phyloP scores from a whole-genome alignment of 2,797 vertebrate species.

The Hypotaenidia philippensis region DNA sequence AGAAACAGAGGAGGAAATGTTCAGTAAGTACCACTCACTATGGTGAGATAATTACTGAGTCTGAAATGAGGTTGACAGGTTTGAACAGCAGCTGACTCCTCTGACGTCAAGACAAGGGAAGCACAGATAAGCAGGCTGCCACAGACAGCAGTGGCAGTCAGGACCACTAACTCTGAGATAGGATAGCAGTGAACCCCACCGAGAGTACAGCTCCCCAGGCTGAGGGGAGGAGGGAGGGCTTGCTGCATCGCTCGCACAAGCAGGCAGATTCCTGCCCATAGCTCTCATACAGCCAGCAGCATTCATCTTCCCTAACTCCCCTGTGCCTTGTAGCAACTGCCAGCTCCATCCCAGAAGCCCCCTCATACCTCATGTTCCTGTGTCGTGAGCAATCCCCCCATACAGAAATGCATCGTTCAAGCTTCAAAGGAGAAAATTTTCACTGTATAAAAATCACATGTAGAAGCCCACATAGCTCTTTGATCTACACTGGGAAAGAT shows the following conservation, averaged over 20 bases:
- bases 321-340: background rate
- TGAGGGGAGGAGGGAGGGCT: background rate
- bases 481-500: background rate
- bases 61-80: background rate
- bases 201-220: background rate
- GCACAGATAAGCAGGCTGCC: background rate
- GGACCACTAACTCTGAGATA: background rate
- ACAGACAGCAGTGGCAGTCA: background rate
- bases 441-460: background rate
- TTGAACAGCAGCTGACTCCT: conserved; percentile 40
- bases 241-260: background rate
- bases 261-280: background rate
- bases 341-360: background rate
- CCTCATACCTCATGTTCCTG: fast-evolving
- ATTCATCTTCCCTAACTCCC: background rate
- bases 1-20: background rate
- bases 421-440: background rate
- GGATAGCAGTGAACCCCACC: fast-evolving
- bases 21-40: background rate
- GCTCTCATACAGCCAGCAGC: background rate
- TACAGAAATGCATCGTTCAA: background rate
- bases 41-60: background rate
- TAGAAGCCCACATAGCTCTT: background rate
- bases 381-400: background rate
- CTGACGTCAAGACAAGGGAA: background rate